Percentiles rank a stretch among this genome's conserved stretches.
Conservation (phyloP, 2,797 vertebrate species). For the Parotocinclus haroldoi region DNA sequence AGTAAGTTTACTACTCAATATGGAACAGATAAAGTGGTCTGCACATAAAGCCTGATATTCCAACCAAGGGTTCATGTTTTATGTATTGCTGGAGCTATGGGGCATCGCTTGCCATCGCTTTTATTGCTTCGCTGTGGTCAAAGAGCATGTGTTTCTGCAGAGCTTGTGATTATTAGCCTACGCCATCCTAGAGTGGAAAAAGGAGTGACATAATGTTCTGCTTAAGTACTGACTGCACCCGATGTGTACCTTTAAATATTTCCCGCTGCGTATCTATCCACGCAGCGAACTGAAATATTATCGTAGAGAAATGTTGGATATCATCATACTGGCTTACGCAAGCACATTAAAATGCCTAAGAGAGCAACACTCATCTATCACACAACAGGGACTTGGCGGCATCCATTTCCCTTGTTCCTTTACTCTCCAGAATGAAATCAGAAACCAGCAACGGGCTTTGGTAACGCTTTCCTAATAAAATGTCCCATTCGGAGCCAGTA, state of each 20-base stretch:
- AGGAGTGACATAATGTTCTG: conserved; percentile 55
- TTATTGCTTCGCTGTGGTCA: conserved; percentile 49
- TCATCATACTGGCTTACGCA: conserved; percentile 1
- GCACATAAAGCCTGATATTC: conserved; percentile 33
- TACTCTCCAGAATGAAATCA: conserved; percentile 24
- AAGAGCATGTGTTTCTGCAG: conserved; percentile 45
- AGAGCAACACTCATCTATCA: conserved; percentile 28
- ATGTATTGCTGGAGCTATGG: conserved; percentile 43
- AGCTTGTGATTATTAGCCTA: conserved; percentile 46
- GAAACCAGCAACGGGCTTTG: conserved; percentile 11
- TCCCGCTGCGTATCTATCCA: background rate
- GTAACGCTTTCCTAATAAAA: conserved; percentile 30
- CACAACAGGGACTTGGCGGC: conserved; percentile 17
- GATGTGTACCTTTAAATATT: conserved; percentile 15
- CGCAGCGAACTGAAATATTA: conserved; percentile 20
- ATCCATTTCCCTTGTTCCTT: conserved; percentile 11
- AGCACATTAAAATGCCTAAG: conserved; percentile 23
- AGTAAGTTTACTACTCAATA: conserved; percentile 56
- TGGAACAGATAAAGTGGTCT: conserved; percentile 53
- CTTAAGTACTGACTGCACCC: conserved; percentile 44
- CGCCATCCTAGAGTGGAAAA: conserved; percentile 34
- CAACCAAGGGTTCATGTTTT: conserved; percentile 55
- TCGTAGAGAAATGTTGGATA: conserved; percentile 12
- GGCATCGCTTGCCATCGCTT: conserved; percentile 53
- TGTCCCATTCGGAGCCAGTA: conserved; percentile 17